Percentiles rank a stretch among this genome's conserved stretches.
Evolutionary conservation across 2,113 vertebrate genomes (phyloP).

Genomic region (Opisthocomus hoazin): DNA sequence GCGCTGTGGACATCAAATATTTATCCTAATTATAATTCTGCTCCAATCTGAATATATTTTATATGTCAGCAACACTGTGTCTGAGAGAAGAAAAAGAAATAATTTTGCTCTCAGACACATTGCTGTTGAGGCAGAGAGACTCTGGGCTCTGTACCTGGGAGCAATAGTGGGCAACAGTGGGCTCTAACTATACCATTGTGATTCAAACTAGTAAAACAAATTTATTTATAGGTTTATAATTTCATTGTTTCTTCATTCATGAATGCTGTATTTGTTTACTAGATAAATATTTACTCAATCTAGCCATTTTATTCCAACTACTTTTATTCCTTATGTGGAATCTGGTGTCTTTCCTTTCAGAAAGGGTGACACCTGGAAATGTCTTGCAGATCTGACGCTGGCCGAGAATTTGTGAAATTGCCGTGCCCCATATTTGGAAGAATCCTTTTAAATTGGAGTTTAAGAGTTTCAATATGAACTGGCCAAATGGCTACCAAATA

Average conservation of each 20-base stretch:
- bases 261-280: neutral
- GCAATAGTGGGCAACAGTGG: neutral
- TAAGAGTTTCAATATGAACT: neutral
- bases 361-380: neutral
- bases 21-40: conserved; percentile 62
- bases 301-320: neutral
- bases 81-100: neutral
- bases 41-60: conserved; percentile 48
- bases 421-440: neutral
- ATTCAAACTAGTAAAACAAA: neutral
- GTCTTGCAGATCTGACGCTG: neutral
- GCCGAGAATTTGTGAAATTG: neutral
- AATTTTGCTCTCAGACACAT: neutral
- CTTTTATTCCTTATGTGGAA: neutral
- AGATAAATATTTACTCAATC: neutral
- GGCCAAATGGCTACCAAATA: neutral
- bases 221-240: neutral
- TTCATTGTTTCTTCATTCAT: neutral
- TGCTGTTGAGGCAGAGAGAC: neutral
- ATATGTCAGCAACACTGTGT: neutral
- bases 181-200: neutral
- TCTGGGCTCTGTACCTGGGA: neutral
- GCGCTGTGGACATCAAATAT: conserved; percentile 45
- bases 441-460: neutral
- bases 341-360: neutral